Evolutionary conservation across 2,113 vertebrate genomes (phyloP), one percentile per base, ranked within the genome.

Genomic region (Indri indri): DNA sequence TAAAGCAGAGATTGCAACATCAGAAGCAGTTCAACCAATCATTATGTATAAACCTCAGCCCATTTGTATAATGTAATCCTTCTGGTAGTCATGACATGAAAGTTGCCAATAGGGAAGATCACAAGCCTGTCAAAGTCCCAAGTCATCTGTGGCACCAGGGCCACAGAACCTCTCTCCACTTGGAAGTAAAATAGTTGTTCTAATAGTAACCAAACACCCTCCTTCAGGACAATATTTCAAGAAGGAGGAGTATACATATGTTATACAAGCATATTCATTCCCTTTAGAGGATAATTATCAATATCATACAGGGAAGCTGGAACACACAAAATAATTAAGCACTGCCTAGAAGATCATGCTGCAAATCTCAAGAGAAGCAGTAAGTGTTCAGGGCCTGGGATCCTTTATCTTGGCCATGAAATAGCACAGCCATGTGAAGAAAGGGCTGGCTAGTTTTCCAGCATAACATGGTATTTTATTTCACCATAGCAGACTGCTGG

Each of bases 391-490:
- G 45, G 73, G 93, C 68, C 93, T 87, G 89, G 88, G 54, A 79
- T 89, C 66, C 54, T 86, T 94, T 45, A 82, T 86, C 50, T 86
- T 74, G 68, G 73, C 27, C 87, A n/a, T 6, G 83, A 95, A 91
- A 90, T 70, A 91, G 89, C 81, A 91, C 42, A 90, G 81, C 27
- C 88, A 57, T 81, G 85, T 84, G 94, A 82, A 97, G 92, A 95
- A 70, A 91, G 70, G 57, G 47, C 85, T 27, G 23, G 89, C 50
- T 42, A 70, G 71, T 61, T 95, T 95, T 96, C 93, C 92, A 96
- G 89, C 86, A 91, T 34, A 80, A 54, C 96, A 57, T 77, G 95
- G 80, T 93, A 37, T 96, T 96, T 95, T 93, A 90, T 97, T 96
- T 97, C 97, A 95, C 92, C 80, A 32, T 37, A 40, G 83, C 32